phyloP scores from a whole-genome alignment of 1,140 invertebrate genomes.

The Drepana arcuata region DNA sequence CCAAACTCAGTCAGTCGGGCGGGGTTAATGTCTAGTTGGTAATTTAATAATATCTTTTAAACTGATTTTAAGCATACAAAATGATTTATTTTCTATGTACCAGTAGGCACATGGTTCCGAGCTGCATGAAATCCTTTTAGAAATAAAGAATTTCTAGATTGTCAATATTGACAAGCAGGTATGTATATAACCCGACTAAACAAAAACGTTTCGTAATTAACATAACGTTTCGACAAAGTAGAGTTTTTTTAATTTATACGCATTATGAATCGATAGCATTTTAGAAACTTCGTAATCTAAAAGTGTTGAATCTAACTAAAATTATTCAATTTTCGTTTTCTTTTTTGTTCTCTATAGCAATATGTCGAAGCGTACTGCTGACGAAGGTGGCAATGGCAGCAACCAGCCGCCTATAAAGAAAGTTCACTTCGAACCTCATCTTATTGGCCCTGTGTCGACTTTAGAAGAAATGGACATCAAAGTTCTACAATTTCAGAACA shows the following conservation, averaged over 20 bases:
- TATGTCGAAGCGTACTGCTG: constrained; percentile 83
- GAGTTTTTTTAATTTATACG: constrained; percentile 19
- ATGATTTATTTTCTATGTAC: too few relatives aligned
- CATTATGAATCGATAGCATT: constrained; percentile 42
- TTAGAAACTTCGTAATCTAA: constrained; percentile 11
- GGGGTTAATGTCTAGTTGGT: too few relatives aligned
- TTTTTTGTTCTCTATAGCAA: constrained; percentile 39
- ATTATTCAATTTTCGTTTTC: constrained; percentile 13
- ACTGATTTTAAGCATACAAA: too few relatives aligned
- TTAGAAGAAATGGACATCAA: constrained; percentile 98
- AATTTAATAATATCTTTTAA: too few relatives aligned
- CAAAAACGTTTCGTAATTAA: constrained; percentile 10
- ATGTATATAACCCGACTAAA: constrained; percentile 37
- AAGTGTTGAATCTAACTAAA: constrained; percentile 4
- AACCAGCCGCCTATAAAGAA: constrained; percentile 88
- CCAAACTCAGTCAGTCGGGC: too few relatives aligned
- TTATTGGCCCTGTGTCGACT: constrained; percentile 93
- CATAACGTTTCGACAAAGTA: constrained; percentile 3
- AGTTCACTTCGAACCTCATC: constrained; percentile 93
- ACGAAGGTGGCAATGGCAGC: constrained; percentile 68
- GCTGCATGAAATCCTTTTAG: too few relatives aligned
- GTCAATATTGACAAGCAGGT: constrained; percentile 63
- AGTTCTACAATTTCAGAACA: constrained; percentile 97
- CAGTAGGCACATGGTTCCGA: too few relatives aligned
- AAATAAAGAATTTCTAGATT: constrained; percentile 25